Evolutionary conservation across 2,888 invertebrate species (phyloP).

Genomic region (Microdon myrmicae): DNA sequence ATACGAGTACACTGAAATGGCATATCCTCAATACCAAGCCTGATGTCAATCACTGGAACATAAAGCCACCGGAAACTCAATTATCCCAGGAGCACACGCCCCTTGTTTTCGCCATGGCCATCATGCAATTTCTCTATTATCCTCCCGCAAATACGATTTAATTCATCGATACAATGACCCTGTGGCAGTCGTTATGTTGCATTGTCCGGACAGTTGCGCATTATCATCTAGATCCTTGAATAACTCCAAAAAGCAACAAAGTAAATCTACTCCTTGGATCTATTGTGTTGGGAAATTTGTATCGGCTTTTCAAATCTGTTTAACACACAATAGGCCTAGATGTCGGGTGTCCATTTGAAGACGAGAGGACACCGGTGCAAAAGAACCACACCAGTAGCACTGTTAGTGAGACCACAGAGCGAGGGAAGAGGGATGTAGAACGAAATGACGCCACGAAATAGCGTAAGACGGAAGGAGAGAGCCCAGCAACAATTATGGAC

Average conservation of each 20-base stretch:
- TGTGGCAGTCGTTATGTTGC: slow-evolving; percentile 37
- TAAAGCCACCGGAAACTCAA: slow-evolving; percentile 17
- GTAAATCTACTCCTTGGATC: slow-evolving; percentile 15
- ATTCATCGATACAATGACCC: slow-evolving; percentile 37
- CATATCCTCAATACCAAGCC: slow-evolving; percentile 11
- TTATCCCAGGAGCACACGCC: slow-evolving; percentile 47
- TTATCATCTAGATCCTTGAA: slow-evolving; percentile 40
- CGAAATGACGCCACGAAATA: slow-evolving; percentile 5
- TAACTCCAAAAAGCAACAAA: slow-evolving; percentile 15
- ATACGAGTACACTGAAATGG: neutral
- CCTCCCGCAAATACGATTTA: slow-evolving; percentile 49
- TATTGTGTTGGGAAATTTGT: slow-evolving; percentile 45
- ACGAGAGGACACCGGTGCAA: slow-evolving; percentile 35
- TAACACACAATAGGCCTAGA: slow-evolving; percentile 46
- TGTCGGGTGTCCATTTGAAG: slow-evolving; percentile 44
- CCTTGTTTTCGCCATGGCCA: slow-evolving; percentile 39
- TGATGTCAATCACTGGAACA: slow-evolving; percentile 22
- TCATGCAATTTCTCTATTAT: slow-evolving; percentile 36
- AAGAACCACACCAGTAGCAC: slow-evolving; percentile 22
- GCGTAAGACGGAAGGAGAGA: slow-evolving; percentile 3
- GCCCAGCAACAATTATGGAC: slow-evolving; percentile 32
- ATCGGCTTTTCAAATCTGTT: slow-evolving; percentile 51
- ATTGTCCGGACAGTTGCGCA: slow-evolving; percentile 33
- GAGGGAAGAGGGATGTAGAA: no score
- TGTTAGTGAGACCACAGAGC: no score